Evolutionary conservation across 2,113 vertebrate genomes (phyloP).

Genomic region (Xenopus borealis): DNA sequence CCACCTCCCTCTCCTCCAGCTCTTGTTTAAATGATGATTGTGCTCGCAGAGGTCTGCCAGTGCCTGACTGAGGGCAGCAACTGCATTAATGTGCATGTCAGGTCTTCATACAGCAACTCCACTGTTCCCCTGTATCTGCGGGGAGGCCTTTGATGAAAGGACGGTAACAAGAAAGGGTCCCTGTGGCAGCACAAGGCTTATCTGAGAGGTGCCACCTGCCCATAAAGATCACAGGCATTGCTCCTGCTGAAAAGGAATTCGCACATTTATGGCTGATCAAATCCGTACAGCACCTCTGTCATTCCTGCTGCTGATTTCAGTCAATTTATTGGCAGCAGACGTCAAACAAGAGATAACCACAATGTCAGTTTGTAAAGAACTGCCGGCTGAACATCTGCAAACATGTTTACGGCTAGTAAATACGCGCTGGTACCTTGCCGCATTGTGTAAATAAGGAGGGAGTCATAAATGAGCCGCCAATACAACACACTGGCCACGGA

Average conservation of each 20-base stretch:
- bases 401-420: constrained; percentile 18
- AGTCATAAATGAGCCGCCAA: too few relatives aligned
- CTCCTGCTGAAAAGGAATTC: background rate
- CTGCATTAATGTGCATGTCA: constrained; percentile 1
- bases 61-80: background rate
- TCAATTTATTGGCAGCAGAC: background rate
- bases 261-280: background rate
- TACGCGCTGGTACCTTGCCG: too few relatives aligned
- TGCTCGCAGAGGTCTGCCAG: background rate
- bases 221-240: background rate
- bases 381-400: constrained; percentile 7
- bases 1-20: background rate
- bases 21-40: background rate
- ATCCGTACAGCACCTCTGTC: background rate
- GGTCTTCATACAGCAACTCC: background rate
- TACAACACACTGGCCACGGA: too few relatives aligned
- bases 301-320: background rate
- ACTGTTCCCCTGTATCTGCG: background rate
- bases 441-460: too few relatives aligned
- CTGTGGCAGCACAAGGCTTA: constrained; percentile 11
- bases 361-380: constrained; percentile 13
- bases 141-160: constrained; percentile 12
- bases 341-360: constrained; percentile 9
- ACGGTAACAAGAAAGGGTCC: constrained; percentile 8
- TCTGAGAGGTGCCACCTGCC: constrained; percentile 12